Evolutionary conservation across 2,888 invertebrate species (phyloP), one percentile per base, ranked within the genome.

Genomic region (Blera fallax): DNA sequence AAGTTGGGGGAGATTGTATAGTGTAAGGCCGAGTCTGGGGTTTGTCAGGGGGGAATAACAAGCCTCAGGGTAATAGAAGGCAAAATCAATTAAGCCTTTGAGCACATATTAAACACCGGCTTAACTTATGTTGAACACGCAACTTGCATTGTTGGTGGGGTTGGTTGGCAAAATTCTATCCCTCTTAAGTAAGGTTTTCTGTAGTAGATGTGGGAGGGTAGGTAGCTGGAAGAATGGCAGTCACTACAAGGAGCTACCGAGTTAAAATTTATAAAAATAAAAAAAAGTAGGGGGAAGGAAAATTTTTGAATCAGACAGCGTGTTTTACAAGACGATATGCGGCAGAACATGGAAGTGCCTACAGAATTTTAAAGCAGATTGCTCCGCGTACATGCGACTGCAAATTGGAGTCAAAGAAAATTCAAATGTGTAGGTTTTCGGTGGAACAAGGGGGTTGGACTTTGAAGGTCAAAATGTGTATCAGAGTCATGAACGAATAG

Each of bases 21-120:
- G 10, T 24, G 29, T 29, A 29, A 8, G 21, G 21, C 21, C 16
- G 43, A 48, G 1, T 18, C 32, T 10, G 64, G 60, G 11, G n/a
- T 14, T 14, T 5, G 11, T 16, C 3, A 14, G 11, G 6, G 18
- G 37, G 16, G 5, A 32, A 32, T 32, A 67, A 79, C 67, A 69
- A 73, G 79, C 79, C 73, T 32, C 8, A 8, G 56, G 73, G 67
- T 64, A 50, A 79, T 79, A 64, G 62, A 29, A 78, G 62, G 84
- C 34, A 85, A 85, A 85, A 85, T 85, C 84, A 85, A 85, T 85
- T 85, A 85, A 85, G 70, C 74, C 80, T 85, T 80, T 85, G 80
- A 85, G 80, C 80, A 85, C 65, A 85, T 80, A 85, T 85, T 85
- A 85, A 80, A 80, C 80, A 76, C 80, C 52, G 74, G 58, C 58